Evolutionary conservation across 2,888 invertebrate genomes (phyloP).

Genomic region (Brachylomia viminalis): DNA sequence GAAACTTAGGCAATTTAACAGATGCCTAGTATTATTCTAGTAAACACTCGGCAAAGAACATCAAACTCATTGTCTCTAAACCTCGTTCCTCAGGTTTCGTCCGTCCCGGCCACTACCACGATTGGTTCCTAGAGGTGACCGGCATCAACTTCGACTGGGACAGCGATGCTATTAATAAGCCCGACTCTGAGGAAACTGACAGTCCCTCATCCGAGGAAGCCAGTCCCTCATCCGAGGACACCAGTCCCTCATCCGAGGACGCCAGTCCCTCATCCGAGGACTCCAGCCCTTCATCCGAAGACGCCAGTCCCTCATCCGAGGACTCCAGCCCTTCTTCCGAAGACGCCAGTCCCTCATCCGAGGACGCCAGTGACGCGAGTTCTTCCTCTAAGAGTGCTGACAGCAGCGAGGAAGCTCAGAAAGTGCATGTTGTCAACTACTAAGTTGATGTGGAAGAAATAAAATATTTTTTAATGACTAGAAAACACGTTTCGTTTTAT

Average conservation of each 20-base stretch:
- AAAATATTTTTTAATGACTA: conserved; percentile 8
- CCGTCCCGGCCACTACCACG: conserved; percentile 85
- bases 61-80: neutral
- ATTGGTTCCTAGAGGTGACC: conserved; percentile 81
- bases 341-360: no score
- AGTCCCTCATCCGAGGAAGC: neutral
- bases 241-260: neutral
- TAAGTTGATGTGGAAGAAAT: neutral
- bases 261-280: neutral
- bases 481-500: conserved; percentile 6
- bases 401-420: conserved; percentile 19
- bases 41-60: neutral
- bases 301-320: neutral
- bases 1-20: neutral
- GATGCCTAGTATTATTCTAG: no score
- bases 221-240: conserved; percentile 1
- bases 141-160: conserved; percentile 84
- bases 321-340: no score
- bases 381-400: conserved; percentile 1
- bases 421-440: conserved; percentile 42
- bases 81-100: conserved; percentile 77
- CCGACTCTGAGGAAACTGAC: neutral
- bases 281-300: no score
- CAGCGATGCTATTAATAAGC: conserved; percentile 25
- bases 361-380: neutral